Percentiles rank a stretch among this genome's conserved stretches.
These are phyloP conservation scores for Pollenia angustigena DNA, from an alignment of 2,888 invertebrate species.

Conservation along the genomic window DNA sequence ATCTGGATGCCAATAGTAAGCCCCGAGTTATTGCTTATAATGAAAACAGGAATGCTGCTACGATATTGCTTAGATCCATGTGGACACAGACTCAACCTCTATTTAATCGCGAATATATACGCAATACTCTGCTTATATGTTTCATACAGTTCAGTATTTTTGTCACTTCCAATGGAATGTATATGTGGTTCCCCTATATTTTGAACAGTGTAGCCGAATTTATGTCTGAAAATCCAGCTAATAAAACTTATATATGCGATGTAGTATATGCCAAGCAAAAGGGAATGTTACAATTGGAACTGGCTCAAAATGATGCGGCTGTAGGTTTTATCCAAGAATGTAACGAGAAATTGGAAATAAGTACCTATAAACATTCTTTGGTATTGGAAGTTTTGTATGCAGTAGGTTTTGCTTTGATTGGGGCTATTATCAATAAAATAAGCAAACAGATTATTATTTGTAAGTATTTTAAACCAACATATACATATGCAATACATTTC, in stretches of 20 bases:
- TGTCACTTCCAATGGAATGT: constrained; percentile 81
- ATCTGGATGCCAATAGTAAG: constrained; percentile 74
- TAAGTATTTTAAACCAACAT: constrained; percentile 70
- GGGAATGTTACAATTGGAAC: constrained; percentile 57
- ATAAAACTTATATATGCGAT: constrained; percentile 79
- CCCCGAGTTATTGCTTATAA: constrained; percentile 60
- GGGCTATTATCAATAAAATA: constrained; percentile 78
- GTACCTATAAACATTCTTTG: constrained; percentile 79
- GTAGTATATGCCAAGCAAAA: constrained; percentile 77
- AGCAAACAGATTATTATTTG: constrained; percentile 79
- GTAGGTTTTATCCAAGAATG: constrained; percentile 70
- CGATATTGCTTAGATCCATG: constrained; percentile 78
- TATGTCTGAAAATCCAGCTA: constrained; percentile 77
- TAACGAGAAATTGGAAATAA: constrained; percentile 78
- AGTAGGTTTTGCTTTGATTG: constrained; percentile 79
- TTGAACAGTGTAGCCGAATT: constrained; percentile 80
- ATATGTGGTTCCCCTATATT: constrained; percentile 83
- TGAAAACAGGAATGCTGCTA: constrained; percentile 63
- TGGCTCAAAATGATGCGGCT: constrained; percentile 8
- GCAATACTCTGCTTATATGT: constrained; percentile 79
- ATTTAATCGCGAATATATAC: constrained; percentile 79
- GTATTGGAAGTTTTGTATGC: constrained; percentile 79
- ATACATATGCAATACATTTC: no score
- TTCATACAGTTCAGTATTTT: constrained; percentile 81
- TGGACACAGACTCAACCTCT: constrained; percentile 82